A percentile compares a stretch with the other conserved stretches of the same genome.
Evolutionary conservation across 2,113 vertebrate genomes (phyloP).

Genomic region (Mystacornis crossleyi): DNA sequence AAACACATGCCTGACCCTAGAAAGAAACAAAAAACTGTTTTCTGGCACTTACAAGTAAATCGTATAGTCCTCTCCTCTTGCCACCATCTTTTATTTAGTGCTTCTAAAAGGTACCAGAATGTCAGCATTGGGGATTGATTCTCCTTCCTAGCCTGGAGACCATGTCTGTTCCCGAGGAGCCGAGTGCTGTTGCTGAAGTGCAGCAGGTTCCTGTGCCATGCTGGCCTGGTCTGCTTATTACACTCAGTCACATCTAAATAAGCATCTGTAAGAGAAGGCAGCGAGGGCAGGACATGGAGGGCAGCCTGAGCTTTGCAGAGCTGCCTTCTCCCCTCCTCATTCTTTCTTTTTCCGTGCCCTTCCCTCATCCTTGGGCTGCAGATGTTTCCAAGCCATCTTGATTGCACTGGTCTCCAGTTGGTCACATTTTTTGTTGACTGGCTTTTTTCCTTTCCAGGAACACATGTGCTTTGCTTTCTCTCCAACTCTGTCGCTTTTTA

Average conservation of each 20-base stretch:
- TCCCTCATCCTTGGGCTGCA: neutral
- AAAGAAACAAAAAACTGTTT: neutral
- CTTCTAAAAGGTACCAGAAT: neutral
- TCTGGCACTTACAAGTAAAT: neutral
- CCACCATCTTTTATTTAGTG: neutral
- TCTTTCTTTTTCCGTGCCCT: neutral
- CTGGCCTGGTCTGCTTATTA: neutral
- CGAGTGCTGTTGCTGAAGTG: neutral
- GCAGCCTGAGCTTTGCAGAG: neutral
- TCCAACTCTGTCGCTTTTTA: constrained; percentile 47
- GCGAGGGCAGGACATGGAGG: neutral
- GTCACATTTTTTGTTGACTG: constrained; percentile 27
- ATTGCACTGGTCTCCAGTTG: neutral
- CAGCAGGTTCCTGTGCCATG: neutral
- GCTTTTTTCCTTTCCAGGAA: neutral
- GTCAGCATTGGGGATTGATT: neutral
- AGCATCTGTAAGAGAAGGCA: neutral
- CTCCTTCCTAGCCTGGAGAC: neutral
- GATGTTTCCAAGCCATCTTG: neutral
- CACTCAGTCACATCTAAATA: neutral
- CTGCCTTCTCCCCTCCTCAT: neutral
- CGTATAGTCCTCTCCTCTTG: neutral
- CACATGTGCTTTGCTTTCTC: constrained; percentile 20
- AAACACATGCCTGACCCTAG: neutral
- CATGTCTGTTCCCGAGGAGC: fast-evolving